Conservation (phyloP, 2,113 vertebrate species). For the Pandion haliaetus region DNA sequence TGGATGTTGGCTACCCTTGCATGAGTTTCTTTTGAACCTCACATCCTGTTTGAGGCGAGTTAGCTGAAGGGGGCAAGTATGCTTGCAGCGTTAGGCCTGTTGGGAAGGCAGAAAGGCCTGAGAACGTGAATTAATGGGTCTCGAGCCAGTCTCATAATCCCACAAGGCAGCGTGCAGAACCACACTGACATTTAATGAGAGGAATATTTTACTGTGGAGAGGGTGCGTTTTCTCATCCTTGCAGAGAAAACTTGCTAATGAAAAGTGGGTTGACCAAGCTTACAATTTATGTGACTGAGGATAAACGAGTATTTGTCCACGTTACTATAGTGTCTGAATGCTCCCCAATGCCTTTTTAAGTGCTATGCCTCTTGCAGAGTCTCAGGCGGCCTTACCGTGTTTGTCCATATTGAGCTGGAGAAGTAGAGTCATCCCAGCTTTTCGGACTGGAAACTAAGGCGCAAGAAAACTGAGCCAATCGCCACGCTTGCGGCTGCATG, state of each 20-base stretch:
- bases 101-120: not conserved
- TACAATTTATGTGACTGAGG: not conserved
- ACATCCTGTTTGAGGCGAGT: not conserved
- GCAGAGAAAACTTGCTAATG: not conserved
- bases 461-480: fast-evolving
- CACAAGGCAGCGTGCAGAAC: not conserved
- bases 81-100: no score
- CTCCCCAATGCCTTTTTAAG: not conserved
- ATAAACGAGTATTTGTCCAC: fast-evolving
- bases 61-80: not conserved
- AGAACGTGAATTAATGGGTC: not conserved
- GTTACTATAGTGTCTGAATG: not conserved
- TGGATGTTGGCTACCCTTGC: not conserved
- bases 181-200: not conserved
- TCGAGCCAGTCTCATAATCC: not conserved
- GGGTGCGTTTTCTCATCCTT: not conserved
- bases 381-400: not conserved
- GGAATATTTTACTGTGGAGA: not conserved
- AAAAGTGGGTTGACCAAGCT: not conserved
- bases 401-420: not conserved
- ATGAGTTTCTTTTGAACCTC: not conserved
- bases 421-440: not conserved
- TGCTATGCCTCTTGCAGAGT: no score
- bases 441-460: not conserved
- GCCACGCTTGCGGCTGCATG: fast-evolving